Evolutionary conservation across 2,888 invertebrate genomes (phyloP), one percentile per base, ranked within the genome.

Genomic region (Oligia latruncula): DNA sequence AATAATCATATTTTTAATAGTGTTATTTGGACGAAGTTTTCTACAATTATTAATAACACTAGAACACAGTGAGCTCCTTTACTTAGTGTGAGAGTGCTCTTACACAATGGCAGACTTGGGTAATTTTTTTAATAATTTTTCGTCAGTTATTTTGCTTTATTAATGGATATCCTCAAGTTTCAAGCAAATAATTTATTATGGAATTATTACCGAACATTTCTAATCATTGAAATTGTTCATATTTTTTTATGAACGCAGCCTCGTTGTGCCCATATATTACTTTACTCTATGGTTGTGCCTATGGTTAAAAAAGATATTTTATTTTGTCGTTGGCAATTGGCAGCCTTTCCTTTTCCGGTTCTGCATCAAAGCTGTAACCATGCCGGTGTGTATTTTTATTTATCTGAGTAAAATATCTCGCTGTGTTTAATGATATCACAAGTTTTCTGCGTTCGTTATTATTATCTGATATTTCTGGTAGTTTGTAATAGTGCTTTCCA

Each of bases 291-390:
- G 35, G 4, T 77, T 73, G 81, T 82, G 79, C 80, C 82, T 92
- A 84, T 93, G 89, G 87, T 78, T 70, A 15, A 46, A 86, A 55
- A 71, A 74, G 4, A 81, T 75, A 87, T 84, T 58, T 78, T 90
- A 82, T 88, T 82, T 94, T 93, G 89, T 94, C 93, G 92, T 91
- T 96, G 95, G 84, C 87, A 89, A 93, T 93, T 92, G 84, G 89
- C 91, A 90, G 92, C 90, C 91, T 95, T 95, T 96, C 97, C 97
- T 96, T 97, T 97, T 97, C 97, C 97, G 97, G 97, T 97, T 97
- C 96, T 97, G 97, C 97, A 95, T 94, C 94, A 92, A 95, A 97
- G 97, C 96, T 96, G 96, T 94, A 96, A 96, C 97, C 97, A 97
- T 97, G 97, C 97, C 97, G 97, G 97, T 97, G 96, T 96, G 97